Base-by-base conservation (phyloP, 2,113 vertebrate species). In the Uria aalge region DNA sequence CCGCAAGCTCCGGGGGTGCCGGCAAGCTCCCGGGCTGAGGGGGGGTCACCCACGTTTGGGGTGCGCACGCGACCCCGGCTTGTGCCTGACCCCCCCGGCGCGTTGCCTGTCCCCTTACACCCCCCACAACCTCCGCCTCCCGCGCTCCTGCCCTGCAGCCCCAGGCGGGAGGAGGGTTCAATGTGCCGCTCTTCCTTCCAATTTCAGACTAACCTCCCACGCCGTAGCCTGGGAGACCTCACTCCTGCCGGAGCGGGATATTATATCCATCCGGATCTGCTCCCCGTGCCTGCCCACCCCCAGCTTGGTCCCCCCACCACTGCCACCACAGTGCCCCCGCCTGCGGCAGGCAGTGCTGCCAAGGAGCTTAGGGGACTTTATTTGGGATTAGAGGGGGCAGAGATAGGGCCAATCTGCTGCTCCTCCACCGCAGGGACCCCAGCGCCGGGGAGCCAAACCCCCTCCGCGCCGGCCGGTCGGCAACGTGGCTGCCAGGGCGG, bases 301-400 rank as follows among this genome's bases (percentile, higher is more conserved):
- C 1, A 0, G 1, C 66, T 24, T 9, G 29, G n/a, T 48, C 10
- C n/a, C 66, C 23, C 18, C 12, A 4, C 27, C 22, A 1, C 38
- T 7, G 9, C 30, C 38, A n/a, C 23, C 5, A 0, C 20, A 6
- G 4, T 10, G 45, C 8, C 59, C 16, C 38, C 1, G 29, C 43
- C 38, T 20, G 34, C n/a, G 8, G 40, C 64, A 23, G 43, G 23
- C 69, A 73, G 50, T 52, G 12, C 47, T 48, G 68, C 64, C 47
- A 29, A 56, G 64, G 71, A 53, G 26, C 29, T 53, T 15, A 41
- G 41, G 71, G 60, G 43, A 15, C 9, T 23, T 76, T 17, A 23
- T 36, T 21, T 5, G 40, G 77, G 67, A 63, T 57, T 20, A 73
- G 34, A 74, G 52, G 45, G 8, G 1, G 24, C 41, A 43, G 69